Evolutionary conservation across 1,140 invertebrate genomes (phyloP), one percentile per base, ranked within the genome.

Genomic region (Halesus radiatus): DNA sequence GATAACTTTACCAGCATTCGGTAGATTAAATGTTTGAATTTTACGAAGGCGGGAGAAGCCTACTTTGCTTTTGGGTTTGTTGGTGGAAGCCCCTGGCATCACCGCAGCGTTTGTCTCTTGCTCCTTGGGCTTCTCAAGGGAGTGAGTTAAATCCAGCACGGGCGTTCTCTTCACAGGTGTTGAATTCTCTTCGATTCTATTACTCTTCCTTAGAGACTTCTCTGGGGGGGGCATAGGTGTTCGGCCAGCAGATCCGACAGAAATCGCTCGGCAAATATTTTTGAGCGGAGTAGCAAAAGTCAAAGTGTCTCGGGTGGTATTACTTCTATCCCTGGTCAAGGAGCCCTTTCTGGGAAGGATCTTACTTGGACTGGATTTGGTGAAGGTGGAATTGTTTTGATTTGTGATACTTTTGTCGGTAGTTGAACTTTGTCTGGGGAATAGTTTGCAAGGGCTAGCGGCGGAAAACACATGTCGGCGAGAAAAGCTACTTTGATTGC

Each of bases 1-100:
- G 50, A 89, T 89, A 29, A 89, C 81, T 79, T 87, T 87, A 16
- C 84, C 82, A 60, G 86, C 87, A 62, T 86, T 82, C 18, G 86
- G 85, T 3, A 81, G 82, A 4, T n/a, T 15, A 1, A 83, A 81
- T 0, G 85, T 72, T 0, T 73, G 83, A 0, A 85, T 85, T 62
- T 85, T 86, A 75, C 86, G 85, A 1, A 88, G 87, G 74, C 88
- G 88, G 79, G 87, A 88, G 77, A 89, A 89, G 86, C 88, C 88
- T 7, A 89, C 88, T 80, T 86, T 74, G n/a, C 13, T 74, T 29
- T 56, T 74, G 29, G 66, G 3, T 54, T 74, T 74, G 32, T 72
- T 72, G 1, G 23, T 18, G 0, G 18, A 23, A 6, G 68, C 23
- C 8, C 50, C 18, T 6, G 53, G 29, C 4, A 56, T n/a, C 26